These are phyloP conservation scores for Manis pentadactyla DNA, from an alignment of 2,797 vertebrate species.

Conservation along the genomic window DNA sequence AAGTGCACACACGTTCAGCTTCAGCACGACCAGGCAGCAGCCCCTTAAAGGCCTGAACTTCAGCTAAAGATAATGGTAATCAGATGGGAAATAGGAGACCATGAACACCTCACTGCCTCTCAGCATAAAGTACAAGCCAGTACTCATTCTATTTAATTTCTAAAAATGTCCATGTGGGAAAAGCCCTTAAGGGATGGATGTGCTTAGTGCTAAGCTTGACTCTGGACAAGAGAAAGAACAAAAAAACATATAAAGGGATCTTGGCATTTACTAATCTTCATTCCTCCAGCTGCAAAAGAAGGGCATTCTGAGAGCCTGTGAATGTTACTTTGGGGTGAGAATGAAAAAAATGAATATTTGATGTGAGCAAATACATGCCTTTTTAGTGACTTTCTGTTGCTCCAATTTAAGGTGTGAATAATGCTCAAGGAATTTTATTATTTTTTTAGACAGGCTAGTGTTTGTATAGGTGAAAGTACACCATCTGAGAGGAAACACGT, in stretches of 20 bases:
- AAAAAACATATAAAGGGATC: not conserved
- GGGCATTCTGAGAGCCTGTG: not conserved
- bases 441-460: conserved; percentile 78
- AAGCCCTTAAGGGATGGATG: not conserved
- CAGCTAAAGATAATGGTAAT: not conserved
- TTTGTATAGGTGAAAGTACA: conserved; percentile 77
- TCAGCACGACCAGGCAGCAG: fast-evolving
- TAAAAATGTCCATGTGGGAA: not conserved
- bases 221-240: not conserved
- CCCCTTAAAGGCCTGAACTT: not conserved
- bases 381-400: conserved; percentile 81
- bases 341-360: conserved; percentile 78
- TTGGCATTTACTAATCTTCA: not conserved
- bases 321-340: conserved; percentile 28
- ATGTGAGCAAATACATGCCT: conserved; percentile 71
- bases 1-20: too few species aligned
- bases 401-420: conserved; percentile 79
- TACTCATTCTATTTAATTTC: not conserved
- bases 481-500: conserved; percentile 62
- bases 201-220: conserved; percentile 3
- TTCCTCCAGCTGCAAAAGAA: not conserved
- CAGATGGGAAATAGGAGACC: not conserved
- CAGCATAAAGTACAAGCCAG: not conserved
- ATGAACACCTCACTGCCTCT: not conserved
- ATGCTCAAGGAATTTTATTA: conserved; percentile 73